A percentile compares a stretch with the other conserved stretches of the same genome.
Conservation (phyloP, 2,797 vertebrate genomes). For the Molossus molossus region DNA sequence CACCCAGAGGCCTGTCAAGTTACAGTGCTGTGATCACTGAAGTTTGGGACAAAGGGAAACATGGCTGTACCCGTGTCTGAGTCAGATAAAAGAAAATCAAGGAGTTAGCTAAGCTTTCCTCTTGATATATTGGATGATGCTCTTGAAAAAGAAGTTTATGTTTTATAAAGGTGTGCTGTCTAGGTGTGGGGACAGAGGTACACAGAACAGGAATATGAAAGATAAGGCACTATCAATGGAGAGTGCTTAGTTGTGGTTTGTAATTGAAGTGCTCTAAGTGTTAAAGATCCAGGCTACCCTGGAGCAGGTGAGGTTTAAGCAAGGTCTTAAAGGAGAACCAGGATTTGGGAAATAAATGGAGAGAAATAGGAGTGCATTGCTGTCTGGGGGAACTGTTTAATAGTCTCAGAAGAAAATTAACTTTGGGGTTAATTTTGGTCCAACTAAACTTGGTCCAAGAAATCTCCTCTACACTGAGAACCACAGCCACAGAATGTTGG, state of each 20-base stretch:
- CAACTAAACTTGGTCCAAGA: background rate
- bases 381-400: background rate
- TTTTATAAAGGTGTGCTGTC: background rate
- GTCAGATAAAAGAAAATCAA: constrained; percentile 24
- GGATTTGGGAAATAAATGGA: background rate
- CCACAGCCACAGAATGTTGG: background rate
- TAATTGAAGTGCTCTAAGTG: background rate
- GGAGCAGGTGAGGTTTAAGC: background rate
- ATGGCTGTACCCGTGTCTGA: background rate
- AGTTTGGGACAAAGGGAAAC: constrained; percentile 44
- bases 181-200: background rate
- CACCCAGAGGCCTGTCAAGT: constrained; percentile 21
- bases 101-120: constrained; percentile 38
- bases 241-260: background rate
- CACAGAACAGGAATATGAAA: background rate
- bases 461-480: background rate
- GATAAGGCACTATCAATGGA: background rate
- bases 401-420: constrained; percentile 27
- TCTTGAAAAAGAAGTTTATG: constrained; percentile 44
- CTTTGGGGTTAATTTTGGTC: background rate
- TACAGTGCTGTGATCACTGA: background rate
- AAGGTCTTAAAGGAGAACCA: background rate
- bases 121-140: constrained; percentile 17
- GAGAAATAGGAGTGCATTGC: background rate
- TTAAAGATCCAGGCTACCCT: background rate